Conservation (phyloP, 2,113 vertebrate genomes). For the Chloropsis cyanopogon region DNA sequence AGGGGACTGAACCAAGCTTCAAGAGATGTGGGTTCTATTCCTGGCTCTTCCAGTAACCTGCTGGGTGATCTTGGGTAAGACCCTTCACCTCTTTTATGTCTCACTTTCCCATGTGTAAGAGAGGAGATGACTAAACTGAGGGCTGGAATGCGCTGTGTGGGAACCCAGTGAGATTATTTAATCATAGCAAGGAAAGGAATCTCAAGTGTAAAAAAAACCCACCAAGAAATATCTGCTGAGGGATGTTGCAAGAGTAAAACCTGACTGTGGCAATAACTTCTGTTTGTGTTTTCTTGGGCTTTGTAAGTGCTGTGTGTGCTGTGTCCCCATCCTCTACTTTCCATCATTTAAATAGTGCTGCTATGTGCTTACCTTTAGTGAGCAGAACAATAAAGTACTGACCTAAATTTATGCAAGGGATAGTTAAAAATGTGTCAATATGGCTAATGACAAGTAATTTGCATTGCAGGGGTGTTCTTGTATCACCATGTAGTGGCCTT, state of each 20-base stretch:
- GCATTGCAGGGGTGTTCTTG: neutral
- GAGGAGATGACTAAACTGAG: constrained; percentile 10
- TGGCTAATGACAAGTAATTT: neutral
- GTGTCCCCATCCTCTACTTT: neutral
- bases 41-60: constrained; percentile 53
- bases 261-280: neutral
- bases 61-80: constrained; percentile 43
- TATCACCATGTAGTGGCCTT: neutral
- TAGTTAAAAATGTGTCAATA: neutral
- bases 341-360: neutral
- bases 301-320: neutral
- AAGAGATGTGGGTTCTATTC: constrained; percentile 44
- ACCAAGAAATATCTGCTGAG: neutral
- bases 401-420: neutral
- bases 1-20: constrained; percentile 57
- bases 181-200: neutral
- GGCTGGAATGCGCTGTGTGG: neutral
- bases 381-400: neutral
- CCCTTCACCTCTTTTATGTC: constrained; percentile 38
- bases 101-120: constrained; percentile 40
- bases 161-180: neutral
- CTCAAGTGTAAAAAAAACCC: neutral
- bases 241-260: neutral
- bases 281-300: neutral
- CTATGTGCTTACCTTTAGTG: neutral